Percentiles rank a stretch among this genome's conserved stretches.
Conservation (phyloP, 1,140 invertebrate genomes). For the Sminthurides bifidus region DNA sequence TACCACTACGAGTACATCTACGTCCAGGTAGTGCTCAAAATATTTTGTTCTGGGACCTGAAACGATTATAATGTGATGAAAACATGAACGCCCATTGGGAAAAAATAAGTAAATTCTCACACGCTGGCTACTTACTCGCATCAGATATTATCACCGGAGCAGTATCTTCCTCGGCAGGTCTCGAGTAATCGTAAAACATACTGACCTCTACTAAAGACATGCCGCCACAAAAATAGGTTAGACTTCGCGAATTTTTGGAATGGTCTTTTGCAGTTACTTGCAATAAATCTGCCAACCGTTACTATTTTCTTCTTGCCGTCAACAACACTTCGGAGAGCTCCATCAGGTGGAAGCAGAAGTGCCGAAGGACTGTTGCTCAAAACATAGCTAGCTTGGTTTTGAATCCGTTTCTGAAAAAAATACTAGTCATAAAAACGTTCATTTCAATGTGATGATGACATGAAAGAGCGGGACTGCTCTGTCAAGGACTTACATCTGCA, state of each 20-base stretch:
- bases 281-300: conserved; percentile 15
- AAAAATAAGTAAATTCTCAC: neutral
- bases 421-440: neutral
- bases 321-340: conserved; percentile 15
- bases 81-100: neutral
- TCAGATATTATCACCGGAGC: conserved; percentile 22
- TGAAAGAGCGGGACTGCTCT: neutral
- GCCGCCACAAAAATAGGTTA: conserved; percentile 20
- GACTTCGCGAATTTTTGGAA: too few species aligned
- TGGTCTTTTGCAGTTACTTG: conserved; percentile 5
- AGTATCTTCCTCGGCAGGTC: conserved; percentile 9
- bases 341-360: conserved; percentile 16
- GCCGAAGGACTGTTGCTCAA: conserved; percentile 10
- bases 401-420: conserved; percentile 12
- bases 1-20: conserved; percentile 20
- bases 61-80: neutral
- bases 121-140: conserved; percentile 16
- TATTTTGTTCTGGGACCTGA: conserved; percentile 26
- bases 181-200: conserved; percentile 25
- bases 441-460: neutral
- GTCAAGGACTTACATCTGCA: conserved; percentile 19
- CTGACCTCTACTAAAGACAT: conserved; percentile 18
- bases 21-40: conserved; percentile 27
- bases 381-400: conserved; percentile 25
- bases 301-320: neutral